phyloP scores from a whole-genome alignment of 1,140 invertebrate genomes.

The Scaptomyza pallida region DNA sequence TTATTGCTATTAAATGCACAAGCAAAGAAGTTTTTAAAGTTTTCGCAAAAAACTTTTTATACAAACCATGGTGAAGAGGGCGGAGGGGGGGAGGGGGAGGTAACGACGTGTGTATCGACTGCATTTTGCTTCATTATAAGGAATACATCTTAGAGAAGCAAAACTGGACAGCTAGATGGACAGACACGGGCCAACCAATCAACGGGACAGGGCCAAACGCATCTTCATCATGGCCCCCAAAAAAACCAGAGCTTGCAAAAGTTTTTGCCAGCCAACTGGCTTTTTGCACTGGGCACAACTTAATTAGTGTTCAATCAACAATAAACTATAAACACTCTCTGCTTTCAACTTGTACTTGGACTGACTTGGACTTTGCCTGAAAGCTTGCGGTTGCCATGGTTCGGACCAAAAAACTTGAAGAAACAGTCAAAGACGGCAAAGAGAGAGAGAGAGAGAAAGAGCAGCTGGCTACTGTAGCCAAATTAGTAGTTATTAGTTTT shows the following conservation, averaged over 20 bases:
- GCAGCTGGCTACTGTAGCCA: slow-evolving; percentile 24
- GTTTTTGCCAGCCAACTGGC: slow-evolving; percentile 59
- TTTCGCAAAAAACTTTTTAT: slow-evolving; percentile 67
- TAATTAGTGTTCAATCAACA: slow-evolving; percentile 83
- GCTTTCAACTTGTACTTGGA: slow-evolving; percentile 61
- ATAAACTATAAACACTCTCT: slow-evolving; percentile 82
- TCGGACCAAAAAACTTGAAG: slow-evolving; percentile 47
- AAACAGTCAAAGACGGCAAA: slow-evolving; percentile 39
- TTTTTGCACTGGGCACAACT: slow-evolving; percentile 69
- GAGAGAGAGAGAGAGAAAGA: slow-evolving; percentile 8
- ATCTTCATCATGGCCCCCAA: slow-evolving; percentile 50
- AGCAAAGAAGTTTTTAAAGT: slow-evolving; percentile 67
- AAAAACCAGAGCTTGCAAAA: slow-evolving; percentile 50
- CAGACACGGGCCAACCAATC: slow-evolving; percentile 57
- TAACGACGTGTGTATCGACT: slow-evolving; percentile 30
- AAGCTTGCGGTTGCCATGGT: slow-evolving; percentile 77
- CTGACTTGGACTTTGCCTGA: slow-evolving; percentile 55
- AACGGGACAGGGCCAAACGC: slow-evolving; percentile 43
- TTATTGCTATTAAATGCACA: slow-evolving; percentile 81
- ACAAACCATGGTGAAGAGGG: slow-evolving; percentile 1
- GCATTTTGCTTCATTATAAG: slow-evolving; percentile 68
- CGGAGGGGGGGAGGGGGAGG: too few species aligned
- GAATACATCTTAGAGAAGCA: slow-evolving; percentile 63
- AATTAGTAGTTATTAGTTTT: slow-evolving; percentile 81
- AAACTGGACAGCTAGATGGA: slow-evolving; percentile 21